These are phyloP conservation scores for Aporophyla nigra DNA, from an alignment of 2,888 invertebrate genomes.

Conservation along the genomic window DNA sequence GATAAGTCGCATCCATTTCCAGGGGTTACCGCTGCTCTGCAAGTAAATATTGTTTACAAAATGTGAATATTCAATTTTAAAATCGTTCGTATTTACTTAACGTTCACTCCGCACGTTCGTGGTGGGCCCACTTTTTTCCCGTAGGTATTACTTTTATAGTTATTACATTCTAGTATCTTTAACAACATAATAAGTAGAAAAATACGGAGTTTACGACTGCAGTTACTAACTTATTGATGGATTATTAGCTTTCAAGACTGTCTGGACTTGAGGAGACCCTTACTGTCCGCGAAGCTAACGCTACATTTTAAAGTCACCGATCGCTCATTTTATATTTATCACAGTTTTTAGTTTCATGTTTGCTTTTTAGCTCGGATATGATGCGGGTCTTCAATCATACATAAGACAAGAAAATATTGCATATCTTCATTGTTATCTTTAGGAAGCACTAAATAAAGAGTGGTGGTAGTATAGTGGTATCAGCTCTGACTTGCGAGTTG, in stretches of 20 bases:
- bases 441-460: not conserved
- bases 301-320: constrained; percentile 23
- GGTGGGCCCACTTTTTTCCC: no score
- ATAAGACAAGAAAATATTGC: not conserved
- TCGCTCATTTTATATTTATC: constrained; percentile 13
- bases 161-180: not conserved
- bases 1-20: no score
- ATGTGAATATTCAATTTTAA: not conserved
- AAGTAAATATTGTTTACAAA: not conserved
- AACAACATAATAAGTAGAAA: constrained; percentile 1
- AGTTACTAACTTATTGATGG: constrained; percentile 6
- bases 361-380: not conserved
- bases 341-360: constrained; percentile 12
- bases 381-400: not conserved
- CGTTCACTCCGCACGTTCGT: not conserved
- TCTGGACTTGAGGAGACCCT: not conserved
- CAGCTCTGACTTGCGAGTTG: no score
- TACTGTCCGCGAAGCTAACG: not conserved
- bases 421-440: constrained; percentile 3
- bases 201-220: not conserved
- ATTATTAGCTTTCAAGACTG: constrained; percentile 2
- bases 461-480: no score
- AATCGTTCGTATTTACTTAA: not conserved
- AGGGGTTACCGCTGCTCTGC: no score
- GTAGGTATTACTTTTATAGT: no score